Evolutionary conservation across 2,113 vertebrate species (phyloP).

Genomic region (Hemibagrus wyckioides): DNA sequence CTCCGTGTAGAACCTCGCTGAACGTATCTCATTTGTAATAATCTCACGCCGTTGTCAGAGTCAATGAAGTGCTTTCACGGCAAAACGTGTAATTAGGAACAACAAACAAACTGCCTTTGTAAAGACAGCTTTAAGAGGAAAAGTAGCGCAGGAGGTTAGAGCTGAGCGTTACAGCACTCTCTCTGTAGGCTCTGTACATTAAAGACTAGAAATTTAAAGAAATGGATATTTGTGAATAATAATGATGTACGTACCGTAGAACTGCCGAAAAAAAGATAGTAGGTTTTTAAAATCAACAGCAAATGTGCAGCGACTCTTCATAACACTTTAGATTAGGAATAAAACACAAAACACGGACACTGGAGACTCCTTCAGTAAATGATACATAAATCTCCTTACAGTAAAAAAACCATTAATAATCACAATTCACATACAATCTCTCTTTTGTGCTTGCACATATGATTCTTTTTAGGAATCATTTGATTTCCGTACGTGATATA

Average conservation of each 20-base stretch:
- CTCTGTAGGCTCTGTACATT: background rate
- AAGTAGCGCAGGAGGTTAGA: background rate
- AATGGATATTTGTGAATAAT: background rate
- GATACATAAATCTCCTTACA: background rate
- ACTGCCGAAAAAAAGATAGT: background rate
- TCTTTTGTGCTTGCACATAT: too few species aligned
- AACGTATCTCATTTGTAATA: background rate
- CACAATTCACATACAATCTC: too few species aligned
- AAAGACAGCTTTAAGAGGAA: background rate
- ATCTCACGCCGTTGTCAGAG: background rate
- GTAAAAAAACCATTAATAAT: background rate
- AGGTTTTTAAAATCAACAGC: background rate
- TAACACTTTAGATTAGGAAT: background rate
- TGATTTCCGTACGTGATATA: too few species aligned
- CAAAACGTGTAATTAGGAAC: conserved; percentile 20
- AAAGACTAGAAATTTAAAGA: background rate
- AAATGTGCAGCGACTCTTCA: background rate
- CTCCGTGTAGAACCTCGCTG: background rate
- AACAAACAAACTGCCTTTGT: conserved; percentile 12
- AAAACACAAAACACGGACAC: background rate
- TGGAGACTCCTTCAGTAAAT: background rate
- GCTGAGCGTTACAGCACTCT: background rate
- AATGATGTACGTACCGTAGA: background rate
- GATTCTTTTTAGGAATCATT: background rate
- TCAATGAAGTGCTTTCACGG: background rate